phyloP scores from a whole-genome alignment of 2,113 vertebrate genomes.

The Grammomys surdaster region DNA sequence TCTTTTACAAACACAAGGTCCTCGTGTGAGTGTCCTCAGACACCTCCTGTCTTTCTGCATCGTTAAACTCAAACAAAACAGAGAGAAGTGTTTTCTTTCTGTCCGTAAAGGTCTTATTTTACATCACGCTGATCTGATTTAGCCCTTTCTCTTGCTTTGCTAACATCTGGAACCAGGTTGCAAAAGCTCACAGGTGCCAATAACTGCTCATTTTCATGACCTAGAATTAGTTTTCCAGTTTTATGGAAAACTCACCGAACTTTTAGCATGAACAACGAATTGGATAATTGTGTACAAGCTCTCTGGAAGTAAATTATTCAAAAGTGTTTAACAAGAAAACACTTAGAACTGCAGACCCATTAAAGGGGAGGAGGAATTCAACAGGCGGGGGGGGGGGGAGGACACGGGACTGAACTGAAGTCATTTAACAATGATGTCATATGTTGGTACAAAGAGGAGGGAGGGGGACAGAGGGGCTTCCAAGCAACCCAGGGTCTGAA shows the following conservation, averaged over 20 bases:
- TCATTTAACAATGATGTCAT: background rate
- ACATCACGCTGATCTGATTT: background rate
- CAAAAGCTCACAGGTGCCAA: background rate
- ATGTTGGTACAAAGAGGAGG: background rate
- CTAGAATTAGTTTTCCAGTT: background rate
- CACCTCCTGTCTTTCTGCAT: background rate
- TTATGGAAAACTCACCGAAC: background rate
- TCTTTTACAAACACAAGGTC: background rate
- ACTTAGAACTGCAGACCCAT: background rate
- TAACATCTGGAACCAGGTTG: conserved; percentile 34
- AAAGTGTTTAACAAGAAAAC: conserved; percentile 19
- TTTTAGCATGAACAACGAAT: background rate
- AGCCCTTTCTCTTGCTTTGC: background rate
- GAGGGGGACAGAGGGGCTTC: background rate
- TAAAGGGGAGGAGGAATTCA: rapidly evolving
- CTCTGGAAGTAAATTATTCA: background rate
- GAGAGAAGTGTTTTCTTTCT: background rate
- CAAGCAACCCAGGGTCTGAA: background rate
- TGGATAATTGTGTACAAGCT: background rate
- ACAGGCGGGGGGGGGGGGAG: too few species aligned
- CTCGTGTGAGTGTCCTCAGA: background rate
- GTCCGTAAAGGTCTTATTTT: background rate
- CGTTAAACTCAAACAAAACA: background rate
- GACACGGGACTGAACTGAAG: background rate
- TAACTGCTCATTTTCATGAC: background rate